phyloP scores from a whole-genome alignment of 2,797 vertebrate species.

The Cyprinodon diabolis region DNA sequence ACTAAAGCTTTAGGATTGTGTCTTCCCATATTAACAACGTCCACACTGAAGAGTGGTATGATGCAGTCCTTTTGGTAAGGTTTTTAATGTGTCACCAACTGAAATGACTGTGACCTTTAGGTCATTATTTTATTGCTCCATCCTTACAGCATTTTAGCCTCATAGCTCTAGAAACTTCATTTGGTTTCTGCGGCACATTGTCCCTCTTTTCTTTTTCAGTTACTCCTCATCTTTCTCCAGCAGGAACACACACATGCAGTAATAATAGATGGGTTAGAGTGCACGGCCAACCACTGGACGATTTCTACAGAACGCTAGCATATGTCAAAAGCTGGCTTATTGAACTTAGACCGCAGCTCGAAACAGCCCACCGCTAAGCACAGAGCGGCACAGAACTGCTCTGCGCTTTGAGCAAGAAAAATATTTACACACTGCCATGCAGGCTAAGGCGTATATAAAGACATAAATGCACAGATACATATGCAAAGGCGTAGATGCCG shows the following conservation, averaged over 20 bases:
- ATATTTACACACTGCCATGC: constrained; percentile 39
- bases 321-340: constrained; percentile 74
- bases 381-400: constrained; percentile 32
- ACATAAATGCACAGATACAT: constrained; percentile 32
- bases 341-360: constrained; percentile 73
- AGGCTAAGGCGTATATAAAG: constrained; percentile 41
- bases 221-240: constrained; percentile 40
- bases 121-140: constrained; percentile 5
- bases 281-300: constrained; percentile 66
- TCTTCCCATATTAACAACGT: neutral
- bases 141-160: neutral
- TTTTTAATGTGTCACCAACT: neutral
- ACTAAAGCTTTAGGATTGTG: neutral
- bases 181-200: constrained; percentile 23
- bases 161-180: constrained; percentile 23
- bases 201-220: constrained; percentile 43
- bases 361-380: constrained; percentile 65
- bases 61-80: no score
- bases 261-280: constrained; percentile 72
- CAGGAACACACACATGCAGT: constrained; percentile 50
- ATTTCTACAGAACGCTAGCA: constrained; percentile 78
- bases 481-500: constrained; percentile 42
- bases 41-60: neutral
- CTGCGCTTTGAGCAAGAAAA: constrained; percentile 18
- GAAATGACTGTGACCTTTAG: constrained; percentile 5